Percentiles rank a stretch among this genome's conserved stretches.
Conservation (phyloP, 2,797 vertebrate genomes). For the Antennarius maculatus region DNA sequence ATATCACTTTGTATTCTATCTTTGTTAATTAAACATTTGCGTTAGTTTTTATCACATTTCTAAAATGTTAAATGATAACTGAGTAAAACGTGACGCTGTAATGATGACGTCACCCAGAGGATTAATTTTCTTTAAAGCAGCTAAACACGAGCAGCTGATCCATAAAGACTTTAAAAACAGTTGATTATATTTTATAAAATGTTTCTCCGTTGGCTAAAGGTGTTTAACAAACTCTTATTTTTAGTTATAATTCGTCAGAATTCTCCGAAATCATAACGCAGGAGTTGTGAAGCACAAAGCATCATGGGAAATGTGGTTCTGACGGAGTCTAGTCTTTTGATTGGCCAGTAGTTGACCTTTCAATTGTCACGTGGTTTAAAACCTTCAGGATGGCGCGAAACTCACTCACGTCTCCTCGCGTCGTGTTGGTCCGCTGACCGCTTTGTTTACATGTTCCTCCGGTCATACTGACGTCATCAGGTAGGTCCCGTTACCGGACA, state of each 20-base stretch:
- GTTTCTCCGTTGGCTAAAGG: too few species aligned
- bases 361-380: slow-evolving; percentile 76
- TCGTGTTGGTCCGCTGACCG: accelerated
- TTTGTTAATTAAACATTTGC: not conserved
- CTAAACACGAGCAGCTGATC: too few species aligned
- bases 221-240: too few species aligned
- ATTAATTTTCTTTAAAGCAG: too few species aligned
- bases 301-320: slow-evolving; percentile 66
- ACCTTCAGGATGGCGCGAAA: slow-evolving; percentile 75
- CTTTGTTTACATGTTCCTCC: slow-evolving; percentile 4
- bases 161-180: too few species aligned
- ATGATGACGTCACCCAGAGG: too few species aligned
- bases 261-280: too few species aligned
- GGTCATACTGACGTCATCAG: not conserved
- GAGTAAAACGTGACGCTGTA: too few species aligned
- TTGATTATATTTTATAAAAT: too few species aligned
- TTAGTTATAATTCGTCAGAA: too few species aligned
- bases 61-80: not conserved
- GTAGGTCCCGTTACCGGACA: slow-evolving; percentile 15
- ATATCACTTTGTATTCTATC: too few species aligned
- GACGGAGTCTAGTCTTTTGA: slow-evolving; percentile 2
- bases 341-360: slow-evolving; percentile 66
- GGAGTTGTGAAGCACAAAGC: slow-evolving; percentile 6
- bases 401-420: slow-evolving; percentile 16
- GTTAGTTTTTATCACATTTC: not conserved